These are phyloP conservation scores for Platysternon megacephalum DNA, from an alignment of 2,113 vertebrate species.

Conservation along the genomic window DNA sequence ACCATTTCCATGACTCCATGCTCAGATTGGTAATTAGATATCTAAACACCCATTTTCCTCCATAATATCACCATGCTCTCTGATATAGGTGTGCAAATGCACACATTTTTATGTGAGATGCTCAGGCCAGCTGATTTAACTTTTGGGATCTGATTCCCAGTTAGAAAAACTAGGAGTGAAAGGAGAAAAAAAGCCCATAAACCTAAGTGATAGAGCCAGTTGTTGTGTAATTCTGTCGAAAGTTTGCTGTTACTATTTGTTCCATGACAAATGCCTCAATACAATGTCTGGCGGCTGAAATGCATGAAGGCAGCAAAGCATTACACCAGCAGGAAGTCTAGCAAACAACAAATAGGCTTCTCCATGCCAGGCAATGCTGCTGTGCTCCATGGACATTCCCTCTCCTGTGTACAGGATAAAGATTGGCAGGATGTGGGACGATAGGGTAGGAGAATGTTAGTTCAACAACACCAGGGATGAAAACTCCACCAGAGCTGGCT, in stretches of 20 bases:
- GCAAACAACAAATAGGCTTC: background rate
- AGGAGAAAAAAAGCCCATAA: constrained; percentile 5
- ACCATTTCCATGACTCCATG: background rate
- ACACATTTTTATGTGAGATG: background rate
- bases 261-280: constrained; percentile 17
- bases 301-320: constrained; percentile 22
- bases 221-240: background rate
- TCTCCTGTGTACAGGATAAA: background rate
- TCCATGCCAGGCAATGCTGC: rapidly evolving
- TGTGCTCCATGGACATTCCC: background rate
- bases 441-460: background rate
- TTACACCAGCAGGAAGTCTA: background rate
- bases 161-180: background rate
- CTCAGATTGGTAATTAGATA: background rate
- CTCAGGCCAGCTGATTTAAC: background rate
- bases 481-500: background rate
- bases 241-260: constrained; percentile 34
- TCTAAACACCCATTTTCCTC: background rate
- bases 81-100: rapidly evolving
- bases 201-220: background rate
- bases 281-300: background rate
- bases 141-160: background rate
- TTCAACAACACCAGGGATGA: background rate
- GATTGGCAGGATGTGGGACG: background rate
- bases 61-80: background rate